Evolutionary conservation across 2,797 vertebrate genomes (phyloP), one percentile per base, ranked within the genome.

Genomic region (Denticeps clupeoides): DNA sequence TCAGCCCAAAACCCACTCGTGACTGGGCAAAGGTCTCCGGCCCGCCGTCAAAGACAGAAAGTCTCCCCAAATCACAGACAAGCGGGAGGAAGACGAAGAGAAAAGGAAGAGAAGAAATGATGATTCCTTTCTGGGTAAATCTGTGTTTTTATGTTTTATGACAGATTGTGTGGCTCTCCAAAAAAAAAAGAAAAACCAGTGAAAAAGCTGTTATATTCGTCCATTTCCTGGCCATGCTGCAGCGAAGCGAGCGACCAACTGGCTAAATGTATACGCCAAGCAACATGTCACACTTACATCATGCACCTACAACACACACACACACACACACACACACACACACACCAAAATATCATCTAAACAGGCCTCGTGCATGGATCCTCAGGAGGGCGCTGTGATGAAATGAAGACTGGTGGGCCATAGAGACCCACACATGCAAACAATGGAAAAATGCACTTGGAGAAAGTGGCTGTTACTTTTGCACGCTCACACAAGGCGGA

Each of bases 401-500:
- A n/a, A n/a, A n/a, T n/a, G n/a, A n/a, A n/a, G n/a, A n/a, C n/a
- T n/a, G n/a, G n/a, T n/a, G n/a, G n/a, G n/a, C n/a, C n/a, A n/a
- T n/a, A n/a, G n/a, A n/a, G n/a, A n/a, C n/a, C n/a, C n/a, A n/a
- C n/a, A n/a, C n/a, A n/a, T n/a, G n/a, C n/a, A 8, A 25, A 3
- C 25, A 24, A 25, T 2, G 7, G 24, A 25, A 25, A 24, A 25
- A 7, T 25, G 7, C n/a, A 11, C 10, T 28, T 4, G 4, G 1
- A 28, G 24, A 26, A 24, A 26, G 24, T 8, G 7, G 7, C 26
- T 8, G 8, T 26, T 7, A 8, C 4, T 11, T 26, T 8, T 24
- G 4, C 23, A 24, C 23, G 26, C 25, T 26, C 6, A 7, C 6
- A 28, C 10, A 47, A 47, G 52, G 62, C 65, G 63, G 62, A 58